A percentile compares a stretch with the other conserved stretches of the same genome.
Conservation (phyloP, 2,888 invertebrate species). For the Lapara coniferarum region DNA sequence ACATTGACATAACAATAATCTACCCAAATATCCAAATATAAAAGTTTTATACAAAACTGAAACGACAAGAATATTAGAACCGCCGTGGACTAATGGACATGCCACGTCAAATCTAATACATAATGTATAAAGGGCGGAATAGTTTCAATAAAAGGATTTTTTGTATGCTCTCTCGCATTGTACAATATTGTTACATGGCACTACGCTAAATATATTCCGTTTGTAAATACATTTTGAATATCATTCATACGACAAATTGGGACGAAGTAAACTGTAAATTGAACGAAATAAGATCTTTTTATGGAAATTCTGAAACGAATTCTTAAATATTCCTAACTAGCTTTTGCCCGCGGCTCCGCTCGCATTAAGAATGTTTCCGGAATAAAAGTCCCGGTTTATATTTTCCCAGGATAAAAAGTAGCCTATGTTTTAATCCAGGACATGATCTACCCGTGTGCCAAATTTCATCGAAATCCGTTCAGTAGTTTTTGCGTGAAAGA, state of each 20-base stretch:
- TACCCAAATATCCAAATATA: background rate
- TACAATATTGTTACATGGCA: conserved; percentile 69
- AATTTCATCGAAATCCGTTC: too few relatives aligned
- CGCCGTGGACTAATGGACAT: conserved; percentile 53
- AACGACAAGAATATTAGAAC: conserved; percentile 20
- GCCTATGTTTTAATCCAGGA: too few relatives aligned
- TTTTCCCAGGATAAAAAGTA: too few relatives aligned
- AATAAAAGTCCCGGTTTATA: too few relatives aligned
- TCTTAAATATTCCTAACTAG: background rate
- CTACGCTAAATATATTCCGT: conserved; percentile 52
- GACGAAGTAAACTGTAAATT: conserved; percentile 26
- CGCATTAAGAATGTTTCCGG: too few relatives aligned
- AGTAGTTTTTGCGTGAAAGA: too few relatives aligned
- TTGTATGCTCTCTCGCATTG: conserved; percentile 65
- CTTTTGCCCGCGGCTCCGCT: too few relatives aligned
- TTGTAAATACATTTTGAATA: conserved; percentile 64
- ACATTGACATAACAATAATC: too few relatives aligned
- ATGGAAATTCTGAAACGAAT: background rate
- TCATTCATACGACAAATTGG: conserved; percentile 47
- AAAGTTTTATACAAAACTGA: background rate
- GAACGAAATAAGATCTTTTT: background rate
- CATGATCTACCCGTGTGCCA: too few relatives aligned
- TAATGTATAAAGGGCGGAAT: conserved; percentile 77
- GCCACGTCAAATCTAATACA: conserved; percentile 65
- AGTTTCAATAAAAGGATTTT: conserved; percentile 83